phyloP scores from a whole-genome alignment of 1,140 invertebrate genomes.

The Hirudo medicinalis region DNA sequence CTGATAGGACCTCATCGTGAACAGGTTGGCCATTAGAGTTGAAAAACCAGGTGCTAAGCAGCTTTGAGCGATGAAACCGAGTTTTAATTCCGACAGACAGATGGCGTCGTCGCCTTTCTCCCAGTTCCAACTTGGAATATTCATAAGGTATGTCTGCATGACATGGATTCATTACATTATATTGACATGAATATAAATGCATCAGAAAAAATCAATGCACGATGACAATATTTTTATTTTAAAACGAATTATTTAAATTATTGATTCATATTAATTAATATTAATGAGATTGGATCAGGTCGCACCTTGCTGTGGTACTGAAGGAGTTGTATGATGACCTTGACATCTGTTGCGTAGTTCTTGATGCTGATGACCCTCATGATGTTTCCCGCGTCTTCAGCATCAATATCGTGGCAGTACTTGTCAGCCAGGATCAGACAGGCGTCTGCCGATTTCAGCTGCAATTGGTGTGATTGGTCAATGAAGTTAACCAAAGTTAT shows the following conservation, averaged over 20 bases:
- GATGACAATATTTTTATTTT: too few relatives aligned
- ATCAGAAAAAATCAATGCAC: neutral
- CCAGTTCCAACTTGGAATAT: constrained; percentile 96
- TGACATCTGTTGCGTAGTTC: constrained; percentile 94
- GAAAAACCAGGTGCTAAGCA: constrained; percentile 95
- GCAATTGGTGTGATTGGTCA: constrained; percentile 24
- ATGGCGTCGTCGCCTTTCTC: constrained; percentile 82
- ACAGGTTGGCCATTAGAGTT: constrained; percentile 95
- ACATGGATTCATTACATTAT: neutral
- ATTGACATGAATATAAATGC: too few relatives aligned
- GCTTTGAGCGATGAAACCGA: constrained; percentile 86
- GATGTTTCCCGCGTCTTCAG: constrained; percentile 90
- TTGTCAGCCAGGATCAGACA: constrained; percentile 96
- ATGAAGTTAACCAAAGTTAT: neutral
- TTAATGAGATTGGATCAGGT: neutral
- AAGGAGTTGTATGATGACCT: constrained; percentile 96
- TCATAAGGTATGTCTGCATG: constrained; percentile 76
- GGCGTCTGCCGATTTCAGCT: constrained; percentile 97
- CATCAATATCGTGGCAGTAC: constrained; percentile 95
- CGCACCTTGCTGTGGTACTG: constrained; percentile 96
- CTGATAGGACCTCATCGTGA: constrained; percentile 24
- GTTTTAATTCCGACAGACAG: constrained; percentile 68
- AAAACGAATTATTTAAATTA: too few relatives aligned
- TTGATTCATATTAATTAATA: neutral
- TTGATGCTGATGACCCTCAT: constrained; percentile 99